Conservation (phyloP, 2,797 vertebrate genomes). For the Lepidocolaptes lacrymiger region DNA sequence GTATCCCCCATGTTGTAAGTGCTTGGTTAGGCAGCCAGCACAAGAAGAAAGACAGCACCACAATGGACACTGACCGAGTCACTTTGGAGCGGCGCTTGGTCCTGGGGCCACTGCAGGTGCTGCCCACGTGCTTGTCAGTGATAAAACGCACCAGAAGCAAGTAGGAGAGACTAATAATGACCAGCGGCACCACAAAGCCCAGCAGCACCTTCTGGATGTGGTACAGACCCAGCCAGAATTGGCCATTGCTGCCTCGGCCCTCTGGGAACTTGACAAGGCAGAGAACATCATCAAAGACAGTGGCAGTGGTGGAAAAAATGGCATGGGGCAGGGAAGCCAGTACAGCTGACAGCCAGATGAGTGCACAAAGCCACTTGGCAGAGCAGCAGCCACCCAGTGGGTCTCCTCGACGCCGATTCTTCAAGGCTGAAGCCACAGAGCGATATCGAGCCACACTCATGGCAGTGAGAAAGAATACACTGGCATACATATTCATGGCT, state of each 20-base stretch:
- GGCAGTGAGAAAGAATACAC: constrained; percentile 95
- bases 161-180: constrained; percentile 87
- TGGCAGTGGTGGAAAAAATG: constrained; percentile 89
- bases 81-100: constrained; percentile 89
- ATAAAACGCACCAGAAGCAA: constrained; percentile 90
- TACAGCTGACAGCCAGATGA: constrained; percentile 86
- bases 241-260: constrained; percentile 76
- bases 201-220: constrained; percentile 92
- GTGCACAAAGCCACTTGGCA: constrained; percentile 79
- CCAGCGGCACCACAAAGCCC: constrained; percentile 88
- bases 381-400: constrained; percentile 71
- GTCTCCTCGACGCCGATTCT: constrained; percentile 68
- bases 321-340: constrained; percentile 89
- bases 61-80: constrained; percentile 91
- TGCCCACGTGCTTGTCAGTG: constrained; percentile 81
- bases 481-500: constrained; percentile 96
- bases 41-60: constrained; percentile 94
- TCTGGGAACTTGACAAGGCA: constrained; percentile 91
- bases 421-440: constrained; percentile 88
- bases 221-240: constrained; percentile 92
- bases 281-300: constrained; percentile 86
- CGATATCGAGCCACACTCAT: constrained; percentile 93
- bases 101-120: constrained; percentile 78
- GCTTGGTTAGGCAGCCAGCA: constrained; percentile 98
- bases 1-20: constrained; percentile 91